Evolutionary conservation across 2,113 vertebrate genomes (phyloP).

Genomic region (Oriolus oriolus): DNA sequence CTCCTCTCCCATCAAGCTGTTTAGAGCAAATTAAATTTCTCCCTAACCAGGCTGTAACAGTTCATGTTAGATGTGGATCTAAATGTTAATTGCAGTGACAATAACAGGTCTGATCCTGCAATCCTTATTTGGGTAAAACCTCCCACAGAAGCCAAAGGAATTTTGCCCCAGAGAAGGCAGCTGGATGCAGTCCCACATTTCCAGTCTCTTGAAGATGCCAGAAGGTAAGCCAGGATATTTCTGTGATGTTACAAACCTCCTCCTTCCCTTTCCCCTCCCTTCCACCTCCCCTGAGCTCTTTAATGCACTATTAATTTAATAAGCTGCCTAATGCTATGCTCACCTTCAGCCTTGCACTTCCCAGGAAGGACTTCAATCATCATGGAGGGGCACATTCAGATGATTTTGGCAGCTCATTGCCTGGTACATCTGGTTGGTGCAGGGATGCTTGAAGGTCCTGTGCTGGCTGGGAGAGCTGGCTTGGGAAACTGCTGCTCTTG

Average conservation of each 20-base stretch:
- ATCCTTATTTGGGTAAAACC: constrained; percentile 57
- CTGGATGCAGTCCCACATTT: constrained; percentile 58
- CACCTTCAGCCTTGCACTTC: neutral
- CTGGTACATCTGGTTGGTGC: neutral
- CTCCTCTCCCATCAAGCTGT: constrained; percentile 61
- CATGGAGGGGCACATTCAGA: neutral
- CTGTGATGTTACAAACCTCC: constrained; percentile 36
- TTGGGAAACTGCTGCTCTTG: neutral
- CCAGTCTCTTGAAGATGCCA: constrained; percentile 53
- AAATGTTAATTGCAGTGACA: constrained; percentile 65
- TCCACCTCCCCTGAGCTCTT: neutral
- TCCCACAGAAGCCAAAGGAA: constrained; percentile 66
- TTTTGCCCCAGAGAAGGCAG: constrained; percentile 64
- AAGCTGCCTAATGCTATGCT: constrained; percentile 1
- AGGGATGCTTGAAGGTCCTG: neutral
- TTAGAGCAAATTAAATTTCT: constrained; percentile 65
- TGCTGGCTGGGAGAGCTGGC: neutral
- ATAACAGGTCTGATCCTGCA: constrained; percentile 65
- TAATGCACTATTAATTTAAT: constrained; percentile 45
- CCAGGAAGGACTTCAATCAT: neutral
- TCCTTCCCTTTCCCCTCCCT: neutral
- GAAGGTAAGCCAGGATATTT: constrained; percentile 46
- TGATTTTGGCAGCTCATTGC: neutral
- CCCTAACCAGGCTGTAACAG: constrained; percentile 62
- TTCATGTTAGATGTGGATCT: constrained; percentile 58